These are phyloP conservation scores for Ancistrus triradiatus DNA, from an alignment of 2,113 vertebrate genomes.

Conservation along the genomic window DNA sequence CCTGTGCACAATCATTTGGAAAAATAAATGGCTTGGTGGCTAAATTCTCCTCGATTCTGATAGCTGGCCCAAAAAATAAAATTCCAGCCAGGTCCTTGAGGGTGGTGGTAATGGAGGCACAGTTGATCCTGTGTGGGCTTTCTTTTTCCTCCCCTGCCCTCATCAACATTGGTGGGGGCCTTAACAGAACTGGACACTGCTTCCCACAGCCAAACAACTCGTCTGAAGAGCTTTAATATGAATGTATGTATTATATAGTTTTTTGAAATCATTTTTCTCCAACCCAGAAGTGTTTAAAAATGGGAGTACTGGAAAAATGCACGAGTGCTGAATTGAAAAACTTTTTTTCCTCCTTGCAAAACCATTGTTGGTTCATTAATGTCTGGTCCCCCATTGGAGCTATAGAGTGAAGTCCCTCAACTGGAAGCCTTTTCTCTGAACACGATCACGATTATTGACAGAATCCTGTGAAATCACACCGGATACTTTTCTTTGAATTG, in stretches of 20 bases:
- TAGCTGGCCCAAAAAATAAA: accelerated
- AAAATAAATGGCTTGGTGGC: constrained; percentile 36
- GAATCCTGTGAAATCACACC: constrained; percentile 52
- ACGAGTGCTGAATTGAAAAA: constrained; percentile 42
- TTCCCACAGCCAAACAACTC: constrained; percentile 66
- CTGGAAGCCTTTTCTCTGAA: constrained; percentile 58
- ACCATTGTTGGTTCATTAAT: constrained; percentile 55
- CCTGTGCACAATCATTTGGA: constrained; percentile 38
- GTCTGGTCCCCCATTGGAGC: constrained; percentile 45
- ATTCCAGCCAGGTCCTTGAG: constrained; percentile 47
- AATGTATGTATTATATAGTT: neutral
- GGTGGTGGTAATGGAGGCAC: constrained; percentile 52
- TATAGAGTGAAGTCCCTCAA: constrained; percentile 41
- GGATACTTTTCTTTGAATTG: constrained; percentile 43
- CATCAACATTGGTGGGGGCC: constrained; percentile 61
- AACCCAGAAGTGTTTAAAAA: constrained; percentile 45
- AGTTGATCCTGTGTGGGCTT: constrained; percentile 53
- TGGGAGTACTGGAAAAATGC: constrained; percentile 45
- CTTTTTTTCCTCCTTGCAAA: constrained; percentile 33
- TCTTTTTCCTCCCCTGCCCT: constrained; percentile 56
- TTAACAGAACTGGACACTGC: constrained; percentile 66
- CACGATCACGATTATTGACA: constrained; percentile 53
- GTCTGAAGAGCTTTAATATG: constrained; percentile 54
- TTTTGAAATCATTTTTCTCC: neutral
- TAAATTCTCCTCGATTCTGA: accelerated